Base-by-base conservation (phyloP, 2,797 vertebrate species). In the Sebastes hopkinsi region DNA sequence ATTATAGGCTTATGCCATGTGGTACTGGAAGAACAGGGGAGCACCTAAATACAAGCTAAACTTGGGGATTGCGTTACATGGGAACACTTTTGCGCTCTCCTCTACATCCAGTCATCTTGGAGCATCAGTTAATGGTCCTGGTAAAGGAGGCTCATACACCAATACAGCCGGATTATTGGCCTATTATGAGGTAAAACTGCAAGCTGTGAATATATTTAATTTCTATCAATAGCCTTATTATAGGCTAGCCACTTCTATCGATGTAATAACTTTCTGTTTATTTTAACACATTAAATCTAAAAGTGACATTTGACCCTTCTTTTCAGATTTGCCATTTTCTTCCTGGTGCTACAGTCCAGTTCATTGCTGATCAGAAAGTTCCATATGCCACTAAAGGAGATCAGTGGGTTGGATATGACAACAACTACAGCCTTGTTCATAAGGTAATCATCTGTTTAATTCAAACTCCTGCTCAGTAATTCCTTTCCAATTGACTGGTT, bases 371-470 rank as follows among this genome's bases (percentile, higher is more conserved):
- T 23, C 94, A 97, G 89, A 86, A 90, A 0, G 96, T 96, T 18
- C 96, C 96, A 12, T 97, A 95, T 1, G 88, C 96, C 20, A 91
- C 88, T 73, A 91, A 92, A 67, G 88, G 30, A 29, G 92, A 16
- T 0, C 87, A 95, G 0, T 97, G 97, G 96, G 88, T 97, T 79
- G 96, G 96, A 32, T 97, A 93, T 76, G 97, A 97, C 88, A 87
- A 94, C 11, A 38, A 77, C 46, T 80, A 81, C 67, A 97, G 96
- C 89, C 94, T 92, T 58, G 25, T 59, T 16, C 67, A 84, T 50
- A 97, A 97, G 95, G 96, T 97, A 92, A 27, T 29, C 0, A 30
- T 68, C 2, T 56, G 5, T 42, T 64, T 12, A 7, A 18, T 34
- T 34, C 2, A 34, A 52, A 23, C 23, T 65, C 13, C 8, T 16